These are phyloP conservation scores for Tyrophagus putrescentiae DNA, from an alignment of 1,140 invertebrate species.

Conservation along the genomic window DNA sequence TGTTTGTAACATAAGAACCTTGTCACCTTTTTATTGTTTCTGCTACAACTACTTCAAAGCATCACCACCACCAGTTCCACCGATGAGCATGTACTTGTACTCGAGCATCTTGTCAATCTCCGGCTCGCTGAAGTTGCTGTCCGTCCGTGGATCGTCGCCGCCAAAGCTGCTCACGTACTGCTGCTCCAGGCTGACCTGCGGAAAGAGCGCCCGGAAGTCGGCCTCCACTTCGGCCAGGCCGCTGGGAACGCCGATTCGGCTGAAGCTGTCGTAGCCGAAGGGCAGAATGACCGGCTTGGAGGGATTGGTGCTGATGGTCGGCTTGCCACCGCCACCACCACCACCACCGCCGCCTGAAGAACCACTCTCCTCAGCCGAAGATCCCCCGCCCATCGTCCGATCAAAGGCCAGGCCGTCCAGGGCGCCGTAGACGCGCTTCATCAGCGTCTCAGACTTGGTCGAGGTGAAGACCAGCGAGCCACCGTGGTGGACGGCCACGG, in stretches of 20 bases:
- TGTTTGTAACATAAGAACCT: too few relatives aligned
- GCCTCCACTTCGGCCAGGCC: not conserved
- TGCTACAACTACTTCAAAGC: too few relatives aligned
- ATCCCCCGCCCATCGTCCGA: not conserved
- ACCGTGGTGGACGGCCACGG: not conserved
- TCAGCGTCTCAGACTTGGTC: not conserved
- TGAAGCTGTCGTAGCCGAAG: slow-evolving; percentile 7
- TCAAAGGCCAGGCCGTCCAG: slow-evolving; percentile 1
- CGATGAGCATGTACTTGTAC: slow-evolving; percentile 7
- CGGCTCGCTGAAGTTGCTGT: slow-evolving; percentile 2
- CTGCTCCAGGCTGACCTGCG: not conserved
- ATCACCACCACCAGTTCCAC: not conserved
- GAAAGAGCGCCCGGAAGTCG: not conserved
- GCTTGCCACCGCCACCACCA: not conserved
- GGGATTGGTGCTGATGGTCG: not conserved
- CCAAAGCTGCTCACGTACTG: not conserved
- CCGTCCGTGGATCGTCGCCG: not conserved
- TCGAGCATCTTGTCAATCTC: slow-evolving; percentile 12
- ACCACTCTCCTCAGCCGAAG: not conserved
- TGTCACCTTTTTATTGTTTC: too few relatives aligned
- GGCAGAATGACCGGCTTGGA: slow-evolving; percentile 7
- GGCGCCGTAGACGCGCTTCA: not conserved
- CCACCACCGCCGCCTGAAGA: too few relatives aligned
- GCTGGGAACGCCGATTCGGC: not conserved
- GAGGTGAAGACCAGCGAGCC: not conserved